phyloP scores from a whole-genome alignment of 2,888 invertebrate species.

The Rhagium mordax region DNA sequence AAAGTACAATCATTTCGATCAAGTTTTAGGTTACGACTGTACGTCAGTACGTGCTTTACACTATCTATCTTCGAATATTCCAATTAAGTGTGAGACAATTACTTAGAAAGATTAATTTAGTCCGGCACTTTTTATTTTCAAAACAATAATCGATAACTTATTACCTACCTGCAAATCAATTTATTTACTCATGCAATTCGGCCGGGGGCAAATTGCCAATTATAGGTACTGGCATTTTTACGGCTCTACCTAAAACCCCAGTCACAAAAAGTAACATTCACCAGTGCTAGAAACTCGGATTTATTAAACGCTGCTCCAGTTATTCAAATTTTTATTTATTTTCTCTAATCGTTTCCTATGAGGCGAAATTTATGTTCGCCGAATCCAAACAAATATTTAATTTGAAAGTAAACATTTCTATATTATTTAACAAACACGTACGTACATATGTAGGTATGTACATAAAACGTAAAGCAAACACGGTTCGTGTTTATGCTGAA shows the following conservation, averaged over 20 bases:
- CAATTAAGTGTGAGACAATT: too few species aligned
- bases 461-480: constrained; percentile 7
- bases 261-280: background rate
- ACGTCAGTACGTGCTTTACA: too few species aligned
- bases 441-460: background rate
- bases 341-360: background rate
- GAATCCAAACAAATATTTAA: constrained; percentile 22
- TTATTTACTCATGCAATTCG: background rate
- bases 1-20: too few species aligned
- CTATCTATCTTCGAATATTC: too few species aligned
- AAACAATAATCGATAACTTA: too few species aligned
- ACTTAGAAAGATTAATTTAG: too few species aligned
- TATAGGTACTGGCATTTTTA: background rate
- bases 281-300: background rate
- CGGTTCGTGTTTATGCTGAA: background rate
- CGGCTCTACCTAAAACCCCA: background rate
- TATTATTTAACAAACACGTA: constrained; percentile 19
- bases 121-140: too few species aligned
- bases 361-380: background rate
- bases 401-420: constrained; percentile 16
- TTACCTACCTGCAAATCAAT: too few species aligned
- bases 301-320: background rate
- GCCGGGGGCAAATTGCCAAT: background rate
- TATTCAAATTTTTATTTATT: background rate
- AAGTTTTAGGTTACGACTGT: too few species aligned